Conservation (phyloP, 2,888 invertebrate species). For the Aspidiotus destructor region DNA sequence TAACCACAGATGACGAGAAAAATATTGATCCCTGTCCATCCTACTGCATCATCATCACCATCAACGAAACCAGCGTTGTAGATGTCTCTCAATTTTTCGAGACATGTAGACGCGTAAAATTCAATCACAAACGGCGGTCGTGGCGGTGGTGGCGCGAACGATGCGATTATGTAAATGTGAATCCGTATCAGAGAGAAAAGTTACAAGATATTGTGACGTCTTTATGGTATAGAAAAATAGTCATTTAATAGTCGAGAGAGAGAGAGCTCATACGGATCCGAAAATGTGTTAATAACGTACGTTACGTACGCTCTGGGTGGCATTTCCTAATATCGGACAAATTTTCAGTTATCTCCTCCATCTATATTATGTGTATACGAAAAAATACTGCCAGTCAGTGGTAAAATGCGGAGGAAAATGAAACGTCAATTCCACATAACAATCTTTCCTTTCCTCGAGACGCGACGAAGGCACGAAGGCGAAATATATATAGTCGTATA, state of each 20-base stretch:
- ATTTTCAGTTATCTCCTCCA: background rate
- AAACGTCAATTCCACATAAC: background rate
- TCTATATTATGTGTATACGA: background rate
- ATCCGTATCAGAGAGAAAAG: background rate
- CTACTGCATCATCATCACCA: no score
- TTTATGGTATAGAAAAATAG: background rate
- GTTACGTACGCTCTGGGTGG: background rate
- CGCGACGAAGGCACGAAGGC: background rate
- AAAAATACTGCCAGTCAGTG: no score
- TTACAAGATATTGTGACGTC: background rate
- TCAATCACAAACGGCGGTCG: no score
- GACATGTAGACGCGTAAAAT: no score
- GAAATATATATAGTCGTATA: background rate
- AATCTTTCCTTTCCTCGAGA: background rate
- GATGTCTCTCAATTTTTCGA: no score
- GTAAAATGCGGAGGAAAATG: background rate
- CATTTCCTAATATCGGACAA: slow-evolving; percentile 1
- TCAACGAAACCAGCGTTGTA: no score
- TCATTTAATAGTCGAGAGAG: no score
- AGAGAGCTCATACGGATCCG: background rate
- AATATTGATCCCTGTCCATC: no score
- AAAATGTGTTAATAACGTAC: slow-evolving; percentile 4
- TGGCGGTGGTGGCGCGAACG: background rate
- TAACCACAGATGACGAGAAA: no score
- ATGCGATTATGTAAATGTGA: slow-evolving; percentile 4